Conservation (phyloP, 2,113 vertebrate species). For the Ramphastos sulfuratus region DNA sequence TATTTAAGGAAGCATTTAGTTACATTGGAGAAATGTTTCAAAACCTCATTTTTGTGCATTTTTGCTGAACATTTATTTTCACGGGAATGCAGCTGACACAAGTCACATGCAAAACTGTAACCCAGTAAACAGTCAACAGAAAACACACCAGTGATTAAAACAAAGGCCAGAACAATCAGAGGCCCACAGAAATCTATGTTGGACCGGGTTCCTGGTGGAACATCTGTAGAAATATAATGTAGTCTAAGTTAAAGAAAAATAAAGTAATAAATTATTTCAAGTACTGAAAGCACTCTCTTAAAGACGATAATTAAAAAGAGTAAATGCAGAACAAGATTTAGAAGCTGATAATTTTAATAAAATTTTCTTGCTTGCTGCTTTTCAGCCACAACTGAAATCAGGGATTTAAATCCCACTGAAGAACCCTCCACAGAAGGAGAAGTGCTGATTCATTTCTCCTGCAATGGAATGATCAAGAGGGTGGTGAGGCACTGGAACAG, state of each 20-base stretch:
- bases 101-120: neutral
- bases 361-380: neutral
- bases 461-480: neutral
- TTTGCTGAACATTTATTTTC: neutral
- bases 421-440: neutral
- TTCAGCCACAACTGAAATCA: neutral
- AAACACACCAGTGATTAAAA: neutral
- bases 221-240: neutral
- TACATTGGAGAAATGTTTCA: neutral
- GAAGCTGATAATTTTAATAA: neutral
- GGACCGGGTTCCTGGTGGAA: neutral
- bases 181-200: neutral
- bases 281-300: neutral
- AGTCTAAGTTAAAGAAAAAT: neutral
- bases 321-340: conserved; percentile 1
- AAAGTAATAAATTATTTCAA: neutral
- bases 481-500: too few relatives aligned
- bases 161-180: neutral
- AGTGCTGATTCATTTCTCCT: neutral
- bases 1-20: conserved; percentile 10
- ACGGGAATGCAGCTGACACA: neutral
- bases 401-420: neutral
- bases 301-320: neutral
- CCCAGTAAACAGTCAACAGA: neutral
- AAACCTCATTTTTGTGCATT: conserved; percentile 3